Evolutionary conservation across 2,797 vertebrate genomes (phyloP).

Genomic region (Macrochelys suwanniensis): DNA sequence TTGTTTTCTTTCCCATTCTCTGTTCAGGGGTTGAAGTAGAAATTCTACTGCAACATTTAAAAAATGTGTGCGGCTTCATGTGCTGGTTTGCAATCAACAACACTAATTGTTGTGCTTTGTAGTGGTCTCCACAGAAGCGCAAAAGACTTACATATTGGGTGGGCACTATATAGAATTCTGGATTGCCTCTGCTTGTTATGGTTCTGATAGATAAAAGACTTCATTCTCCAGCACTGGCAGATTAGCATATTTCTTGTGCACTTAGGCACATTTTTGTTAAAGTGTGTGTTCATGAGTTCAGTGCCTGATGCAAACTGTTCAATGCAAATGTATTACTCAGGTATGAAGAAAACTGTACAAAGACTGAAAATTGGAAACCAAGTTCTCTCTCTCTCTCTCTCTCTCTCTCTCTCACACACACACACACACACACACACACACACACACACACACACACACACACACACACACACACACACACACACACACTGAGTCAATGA

Average conservation of each 20-base stretch:
- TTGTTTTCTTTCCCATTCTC: background rate
- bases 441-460: no score
- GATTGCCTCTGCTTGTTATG: background rate
- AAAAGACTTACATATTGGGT: background rate
- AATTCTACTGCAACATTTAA: background rate
- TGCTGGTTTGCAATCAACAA: background rate
- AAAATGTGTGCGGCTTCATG: background rate
- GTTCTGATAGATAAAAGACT: background rate
- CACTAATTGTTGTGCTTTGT: conserved; percentile 1
- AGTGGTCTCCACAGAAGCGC: background rate
- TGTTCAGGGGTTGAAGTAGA: background rate
- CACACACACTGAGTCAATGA: background rate
- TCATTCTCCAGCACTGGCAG: background rate
- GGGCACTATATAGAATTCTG: background rate
- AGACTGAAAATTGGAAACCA: background rate
- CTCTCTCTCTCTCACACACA: no score
- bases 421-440: no score
- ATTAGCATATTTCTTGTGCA: background rate
- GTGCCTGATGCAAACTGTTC: background rate
- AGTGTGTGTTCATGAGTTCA: background rate
- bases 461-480: background rate
- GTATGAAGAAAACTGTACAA: background rate
- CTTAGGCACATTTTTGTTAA: background rate
- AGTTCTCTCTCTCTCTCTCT: background rate
- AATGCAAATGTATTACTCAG: background rate